Base-by-base conservation (phyloP, 2,888 invertebrate genomes). In the Aspidapion aeneum region DNA sequence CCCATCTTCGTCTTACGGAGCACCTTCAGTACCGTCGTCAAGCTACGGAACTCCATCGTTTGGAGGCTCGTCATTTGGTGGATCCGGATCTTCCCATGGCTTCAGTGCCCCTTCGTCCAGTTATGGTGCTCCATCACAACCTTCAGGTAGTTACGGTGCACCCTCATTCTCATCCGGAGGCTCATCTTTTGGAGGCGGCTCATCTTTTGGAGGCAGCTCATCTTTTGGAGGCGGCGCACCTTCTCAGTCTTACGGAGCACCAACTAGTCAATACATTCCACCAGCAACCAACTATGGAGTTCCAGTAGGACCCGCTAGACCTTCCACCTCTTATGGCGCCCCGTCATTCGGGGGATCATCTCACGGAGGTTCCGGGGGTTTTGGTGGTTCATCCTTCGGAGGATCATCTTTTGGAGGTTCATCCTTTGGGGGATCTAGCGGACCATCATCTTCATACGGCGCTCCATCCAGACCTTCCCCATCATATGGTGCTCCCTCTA, bases 21-120 rank as follows among this genome's bases (percentile, higher is more conserved):
- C 72, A 16, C 75, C 76, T 12, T 35, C 63, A 55, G 58, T 69
- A 22, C 69, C 62, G 48, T 80, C 82, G 51, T 78, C 74, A 1
- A 78, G 79, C 9, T 81, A 81, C 60, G 81, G 82, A 20, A 79
- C 76, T 7, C 79, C 80, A 2, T 72, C 81, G n/a, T n/a, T n/a
- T n/a, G n/a, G n/a, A n/a, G 78, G 17, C 75, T 75, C 17, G 73
- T 56, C 35, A 3, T 35, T 35, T 35, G 35, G 35, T 35, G 35
- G 35, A 66, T 73, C 74, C 12, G 35, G 35, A 66, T 73, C 74
- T 9, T 68, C 69, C 49, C 79, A 78, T 19, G 77, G 72, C 16
- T 74, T 75, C 7, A 21, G 61, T 57, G 58, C 70, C 21, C 69
- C 62, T 51, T 80, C 82, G 51, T 78, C 74, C 1, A 78, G 80